A percentile compares a stretch with the other conserved stretches of the same genome.
These are phyloP conservation scores for Galago senegalensis DNA, from an alignment of 2,797 vertebrate genomes.

Conservation along the genomic window DNA sequence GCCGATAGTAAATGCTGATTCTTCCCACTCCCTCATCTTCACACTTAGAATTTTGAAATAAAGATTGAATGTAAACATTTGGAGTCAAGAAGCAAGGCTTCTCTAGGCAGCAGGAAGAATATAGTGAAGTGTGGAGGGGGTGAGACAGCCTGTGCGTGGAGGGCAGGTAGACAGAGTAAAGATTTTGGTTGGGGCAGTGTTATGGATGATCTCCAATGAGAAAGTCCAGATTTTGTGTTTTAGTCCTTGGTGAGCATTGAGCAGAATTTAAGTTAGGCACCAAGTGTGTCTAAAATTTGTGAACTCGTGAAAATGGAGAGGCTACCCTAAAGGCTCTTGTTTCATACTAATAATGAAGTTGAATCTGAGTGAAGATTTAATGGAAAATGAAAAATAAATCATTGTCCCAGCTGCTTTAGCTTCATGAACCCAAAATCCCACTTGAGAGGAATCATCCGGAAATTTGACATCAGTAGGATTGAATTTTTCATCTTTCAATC, in stretches of 20 bases:
- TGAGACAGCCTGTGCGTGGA: not conserved
- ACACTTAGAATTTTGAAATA: not conserved
- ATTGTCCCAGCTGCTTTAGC: not conserved
- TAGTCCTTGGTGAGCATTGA: not conserved
- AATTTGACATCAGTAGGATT: not conserved
- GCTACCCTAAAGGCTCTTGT: not conserved
- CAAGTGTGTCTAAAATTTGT: not conserved
- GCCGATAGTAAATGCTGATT: not conserved
- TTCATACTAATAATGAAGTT: not conserved
- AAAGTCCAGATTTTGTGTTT: not conserved
- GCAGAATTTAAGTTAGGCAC: not conserved
- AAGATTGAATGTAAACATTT: not conserved
- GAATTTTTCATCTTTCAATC: not conserved
- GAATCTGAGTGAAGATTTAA: not conserved
- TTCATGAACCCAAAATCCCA: not conserved
- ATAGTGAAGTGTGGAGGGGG: not conserved
- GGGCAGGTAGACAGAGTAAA: not conserved
- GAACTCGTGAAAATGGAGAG: not conserved
- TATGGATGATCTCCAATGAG: not conserved
- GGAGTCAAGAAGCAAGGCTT: not conserved
- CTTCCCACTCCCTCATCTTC: not conserved
- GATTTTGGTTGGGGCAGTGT: not conserved
- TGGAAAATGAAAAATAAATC: slow-evolving; percentile 16
- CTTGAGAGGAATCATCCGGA: slow-evolving; percentile 22
- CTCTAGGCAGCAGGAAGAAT: not conserved